Base-by-base conservation (phyloP, 2,888 invertebrate species). In the Oscheius sp. region DNA sequence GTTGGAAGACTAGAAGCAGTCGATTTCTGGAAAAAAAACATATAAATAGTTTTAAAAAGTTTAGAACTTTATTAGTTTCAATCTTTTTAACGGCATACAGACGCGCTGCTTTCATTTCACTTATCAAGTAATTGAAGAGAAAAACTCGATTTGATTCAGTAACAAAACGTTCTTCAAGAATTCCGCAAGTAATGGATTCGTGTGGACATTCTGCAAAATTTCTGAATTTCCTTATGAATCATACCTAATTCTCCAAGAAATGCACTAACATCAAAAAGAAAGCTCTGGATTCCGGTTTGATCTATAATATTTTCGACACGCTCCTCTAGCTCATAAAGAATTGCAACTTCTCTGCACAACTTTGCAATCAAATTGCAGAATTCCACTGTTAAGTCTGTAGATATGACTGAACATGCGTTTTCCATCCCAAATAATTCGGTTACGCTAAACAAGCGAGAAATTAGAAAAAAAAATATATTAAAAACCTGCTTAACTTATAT, bases 241-340 rank as follows among this genome's bases (percentile, higher is more conserved):
- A 17, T 29, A 75, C 79, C 77, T 39, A 80, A 39, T 46, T 80
- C 77, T 3, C 75, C 65, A 10, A 80, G 68, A 64, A 78, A 77
- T 15, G 78, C 75, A 61, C 77, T 77, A 29, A 80, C 71, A 66
- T 80, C 78, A 55, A 73, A 78, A 20, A 76, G 72, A 69, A 80
- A 78, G 23, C 76, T 71, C 10, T 63, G 45, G 8, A 76, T 33
- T 45, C 74, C 72, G 15, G 72, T 63, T 3, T 70, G 65, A n/a
- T 63, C 48, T 10, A 65, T 58, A 53, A 69, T 48, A 2, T 27
- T 57, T 12, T 65, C 31, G 1, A 78, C 74, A 20, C 17, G 48
- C 33, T 78, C 78, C 20, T 73, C 75, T 31, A 78, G 66, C 25
- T 58, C 70, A 42, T 73, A 75, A 17, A 75, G 67, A 25, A 48